A percentile compares a stretch with the other conserved stretches of the same genome.
Evolutionary conservation across 2,888 invertebrate genomes (phyloP).

Genomic region (Acleris emargana): DNA sequence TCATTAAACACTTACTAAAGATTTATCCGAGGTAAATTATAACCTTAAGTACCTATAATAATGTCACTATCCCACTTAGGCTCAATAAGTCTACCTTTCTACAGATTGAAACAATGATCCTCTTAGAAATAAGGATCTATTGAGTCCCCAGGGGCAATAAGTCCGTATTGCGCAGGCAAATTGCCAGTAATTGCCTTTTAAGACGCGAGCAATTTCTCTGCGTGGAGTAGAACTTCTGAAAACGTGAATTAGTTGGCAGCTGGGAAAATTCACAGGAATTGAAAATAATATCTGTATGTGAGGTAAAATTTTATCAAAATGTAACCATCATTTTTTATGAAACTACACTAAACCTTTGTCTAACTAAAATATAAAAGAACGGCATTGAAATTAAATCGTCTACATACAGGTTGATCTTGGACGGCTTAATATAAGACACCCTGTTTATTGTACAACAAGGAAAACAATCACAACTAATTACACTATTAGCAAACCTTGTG

Average conservation of each 20-base stretch:
- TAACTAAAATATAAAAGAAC: too few species aligned
- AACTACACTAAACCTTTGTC: too few species aligned
- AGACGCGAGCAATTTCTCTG: constrained; percentile 61
- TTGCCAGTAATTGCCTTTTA: constrained; percentile 81
- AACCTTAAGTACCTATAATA: too few species aligned
- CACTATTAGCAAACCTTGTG: too few species aligned
- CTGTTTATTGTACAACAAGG: too few species aligned
- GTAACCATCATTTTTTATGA: too few species aligned
- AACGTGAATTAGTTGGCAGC: constrained; percentile 27
- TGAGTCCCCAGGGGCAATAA: constrained; percentile 62
- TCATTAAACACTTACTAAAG: too few species aligned
- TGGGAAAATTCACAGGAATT: background rate
- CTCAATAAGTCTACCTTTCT: constrained; percentile 26
- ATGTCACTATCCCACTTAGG: constrained; percentile 9
- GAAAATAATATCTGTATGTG: constrained; percentile 1
- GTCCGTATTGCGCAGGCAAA: constrained; percentile 70
- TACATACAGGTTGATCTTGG: too few species aligned
- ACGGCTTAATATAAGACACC: too few species aligned
- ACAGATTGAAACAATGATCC: constrained; percentile 45
- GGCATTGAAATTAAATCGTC: too few species aligned
- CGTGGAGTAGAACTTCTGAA: constrained; percentile 56
- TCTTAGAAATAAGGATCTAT: constrained; percentile 51
- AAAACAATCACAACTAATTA: too few species aligned
- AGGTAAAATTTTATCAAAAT: background rate
- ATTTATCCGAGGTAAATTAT: too few species aligned